Conservation (phyloP, 2,888 invertebrate genomes). For the Lasioglossum leucozonium region DNA sequence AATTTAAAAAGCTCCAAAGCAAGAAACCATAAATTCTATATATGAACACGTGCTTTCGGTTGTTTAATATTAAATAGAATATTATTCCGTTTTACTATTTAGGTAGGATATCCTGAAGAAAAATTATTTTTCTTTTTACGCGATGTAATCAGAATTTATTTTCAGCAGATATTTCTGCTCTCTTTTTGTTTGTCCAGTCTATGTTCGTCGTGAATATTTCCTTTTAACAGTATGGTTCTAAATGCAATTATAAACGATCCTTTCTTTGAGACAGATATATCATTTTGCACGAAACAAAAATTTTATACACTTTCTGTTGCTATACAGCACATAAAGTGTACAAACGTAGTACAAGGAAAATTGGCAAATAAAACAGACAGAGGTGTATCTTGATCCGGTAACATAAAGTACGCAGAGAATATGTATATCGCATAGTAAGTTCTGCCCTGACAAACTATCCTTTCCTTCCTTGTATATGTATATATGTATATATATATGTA, state of each 20-base stretch:
- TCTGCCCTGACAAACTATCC: constrained; percentile 39
- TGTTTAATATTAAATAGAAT: neutral
- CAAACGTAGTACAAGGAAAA: constrained; percentile 42
- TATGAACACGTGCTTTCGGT: neutral
- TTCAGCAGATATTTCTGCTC: constrained; percentile 47
- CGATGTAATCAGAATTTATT: constrained; percentile 65
- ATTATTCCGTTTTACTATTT: neutral
- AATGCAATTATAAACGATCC: constrained; percentile 29
- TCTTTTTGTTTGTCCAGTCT: constrained; percentile 36
- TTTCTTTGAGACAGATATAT: constrained; percentile 24
- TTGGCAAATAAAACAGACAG: constrained; percentile 35
- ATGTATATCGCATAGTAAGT: constrained; percentile 32
- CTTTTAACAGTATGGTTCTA: constrained; percentile 31
- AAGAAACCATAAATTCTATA: constrained; percentile 5
- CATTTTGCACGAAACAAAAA: constrained; percentile 32
- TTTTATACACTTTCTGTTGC: constrained; percentile 20
- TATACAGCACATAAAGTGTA: constrained; percentile 34
- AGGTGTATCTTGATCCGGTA: constrained; percentile 27
- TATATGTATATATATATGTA: constrained; percentile 59
- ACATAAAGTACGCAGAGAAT: constrained; percentile 48
- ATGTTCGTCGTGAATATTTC: constrained; percentile 36
- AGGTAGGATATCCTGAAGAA: constrained; percentile 43
- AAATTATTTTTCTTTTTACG: constrained; percentile 35
- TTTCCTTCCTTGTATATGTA: constrained; percentile 24
- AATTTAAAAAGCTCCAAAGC: neutral